Evolutionary conservation across 2,888 invertebrate species (phyloP).

Genomic region (Crepidodera aurea): DNA sequence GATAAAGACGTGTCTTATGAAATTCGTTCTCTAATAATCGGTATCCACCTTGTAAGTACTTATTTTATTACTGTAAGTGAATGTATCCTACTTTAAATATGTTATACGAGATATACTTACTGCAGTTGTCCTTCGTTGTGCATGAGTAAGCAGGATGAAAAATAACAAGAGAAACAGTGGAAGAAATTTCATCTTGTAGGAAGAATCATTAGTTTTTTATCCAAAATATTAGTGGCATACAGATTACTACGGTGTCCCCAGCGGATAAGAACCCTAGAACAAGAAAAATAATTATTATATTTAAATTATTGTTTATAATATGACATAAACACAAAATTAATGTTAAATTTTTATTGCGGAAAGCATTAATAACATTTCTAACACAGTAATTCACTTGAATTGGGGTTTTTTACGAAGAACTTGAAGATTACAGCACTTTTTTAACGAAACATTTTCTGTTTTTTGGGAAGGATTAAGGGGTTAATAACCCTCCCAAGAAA

Average conservation of each 20-base stretch:
- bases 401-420: no score
- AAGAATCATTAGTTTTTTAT: constrained; percentile 20
- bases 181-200: constrained; percentile 31
- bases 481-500: no score
- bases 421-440: no score
- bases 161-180: constrained; percentile 28
- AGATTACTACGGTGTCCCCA: constrained; percentile 22
- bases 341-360: no score
- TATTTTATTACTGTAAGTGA: constrained; percentile 10
- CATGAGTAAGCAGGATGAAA: constrained; percentile 20
- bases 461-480: no score
- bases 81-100: background rate
- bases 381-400: no score
- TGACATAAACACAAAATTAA: no score
- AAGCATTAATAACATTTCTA: no score
- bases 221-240: background rate
- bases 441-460: no score
- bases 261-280: constrained; percentile 30
- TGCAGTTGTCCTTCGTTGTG: constrained; percentile 31
- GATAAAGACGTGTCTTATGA: no score
- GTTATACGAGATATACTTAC: constrained; percentile 16
- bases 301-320: no score
- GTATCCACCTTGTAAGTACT: background rate
- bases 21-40: no score
- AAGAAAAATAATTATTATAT: background rate